Evolutionary conservation across 37 sponge, comb jelly and placozoan genomes (phyloP), one percentile per base, ranked within the genome.

Genomic region (Geodia barretti): DNA sequence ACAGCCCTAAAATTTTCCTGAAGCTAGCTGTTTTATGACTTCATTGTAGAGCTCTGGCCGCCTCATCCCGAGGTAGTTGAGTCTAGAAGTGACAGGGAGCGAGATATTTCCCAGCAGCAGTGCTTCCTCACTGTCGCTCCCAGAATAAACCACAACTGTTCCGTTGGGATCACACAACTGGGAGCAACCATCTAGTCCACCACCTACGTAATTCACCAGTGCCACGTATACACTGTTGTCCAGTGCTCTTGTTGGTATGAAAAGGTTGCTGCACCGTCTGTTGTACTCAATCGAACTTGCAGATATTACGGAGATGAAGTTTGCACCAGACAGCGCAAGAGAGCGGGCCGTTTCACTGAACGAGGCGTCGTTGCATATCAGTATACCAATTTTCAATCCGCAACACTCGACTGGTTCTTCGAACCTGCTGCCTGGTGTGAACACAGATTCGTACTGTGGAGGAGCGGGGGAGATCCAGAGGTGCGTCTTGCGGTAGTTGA

Each of bases 401-500:
- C 61, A 59, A 28, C 64, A 83, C 24, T 82, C 80, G 17, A 79
- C 75, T 40, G 84, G 38, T 3, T 43, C 32, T 17, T 65, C 26
- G 28, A 69, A 29, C 4, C 59, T 25, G 9, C 54, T 28, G 33
- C 84, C 90, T 31, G 79, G 41, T 24, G 80, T 79, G 36, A 89
- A 89, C 11, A 84, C 70, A 17, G 34, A 39, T 39, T 81, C 75
- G 1, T 41, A n/a, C 23, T 28, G 9, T 1, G n/a, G n/a, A n/a
- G n/a, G n/a, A n/a, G 62, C 64, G 24, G 25, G 0, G n/a, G 32
- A 66, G 0, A 72, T 64, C 83, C 78, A 82, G 23, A 78, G 47
- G 76, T 89, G 90, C 19, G 39, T 72, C 84, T 89, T 89, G 14
- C 76, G 75, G 36, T 89, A 84, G 62, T 89, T 84, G 28, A 39